phyloP scores from a whole-genome alignment of 2,888 invertebrate genomes.

The Drosophila atripex region DNA sequence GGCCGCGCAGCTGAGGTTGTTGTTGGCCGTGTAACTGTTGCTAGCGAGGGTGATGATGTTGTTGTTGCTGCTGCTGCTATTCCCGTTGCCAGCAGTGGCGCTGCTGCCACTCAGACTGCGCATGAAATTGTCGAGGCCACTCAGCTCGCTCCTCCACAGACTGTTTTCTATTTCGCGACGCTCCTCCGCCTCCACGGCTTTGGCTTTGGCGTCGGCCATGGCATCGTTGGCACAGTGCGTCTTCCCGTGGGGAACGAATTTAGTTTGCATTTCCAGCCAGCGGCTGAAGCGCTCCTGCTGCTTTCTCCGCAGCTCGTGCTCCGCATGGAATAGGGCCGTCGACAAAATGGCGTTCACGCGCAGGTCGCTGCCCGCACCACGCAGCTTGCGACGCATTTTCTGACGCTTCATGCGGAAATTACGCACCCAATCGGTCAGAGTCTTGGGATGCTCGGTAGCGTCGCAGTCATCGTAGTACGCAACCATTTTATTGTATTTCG shows the following conservation, averaged over 20 bases:
- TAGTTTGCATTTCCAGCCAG: slow-evolving; percentile 84
- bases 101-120: slow-evolving; percentile 83
- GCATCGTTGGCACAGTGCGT: slow-evolving; percentile 59
- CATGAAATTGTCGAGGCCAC: slow-evolving; percentile 86
- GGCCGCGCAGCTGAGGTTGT: slow-evolving; percentile 49
- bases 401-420: slow-evolving; percentile 85
- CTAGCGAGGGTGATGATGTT: slow-evolving; percentile 29
- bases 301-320: slow-evolving; percentile 85
- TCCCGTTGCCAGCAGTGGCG: slow-evolving; percentile 31
- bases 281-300: slow-evolving; percentile 85
- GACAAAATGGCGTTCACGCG: slow-evolving; percentile 86
- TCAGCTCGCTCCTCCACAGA: slow-evolving; percentile 85
- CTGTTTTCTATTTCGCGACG: slow-evolving; percentile 76
- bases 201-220: slow-evolving; percentile 45
- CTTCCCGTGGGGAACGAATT: slow-evolving; percentile 73
- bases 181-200: slow-evolving; percentile 63
- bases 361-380: slow-evolving; percentile 84
- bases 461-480: slow-evolving; percentile 64
- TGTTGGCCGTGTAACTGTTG: slow-evolving; percentile 32
- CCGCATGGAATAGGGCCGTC: slow-evolving; percentile 85
- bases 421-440: slow-evolving; percentile 85
- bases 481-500: slow-evolving; percentile 55
- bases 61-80: slow-evolving; percentile 33
- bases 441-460: slow-evolving; percentile 69
- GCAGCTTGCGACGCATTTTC: slow-evolving; percentile 84